Conservation (phyloP, 2,888 invertebrate genomes). For the Ormyrus rosae region DNA sequence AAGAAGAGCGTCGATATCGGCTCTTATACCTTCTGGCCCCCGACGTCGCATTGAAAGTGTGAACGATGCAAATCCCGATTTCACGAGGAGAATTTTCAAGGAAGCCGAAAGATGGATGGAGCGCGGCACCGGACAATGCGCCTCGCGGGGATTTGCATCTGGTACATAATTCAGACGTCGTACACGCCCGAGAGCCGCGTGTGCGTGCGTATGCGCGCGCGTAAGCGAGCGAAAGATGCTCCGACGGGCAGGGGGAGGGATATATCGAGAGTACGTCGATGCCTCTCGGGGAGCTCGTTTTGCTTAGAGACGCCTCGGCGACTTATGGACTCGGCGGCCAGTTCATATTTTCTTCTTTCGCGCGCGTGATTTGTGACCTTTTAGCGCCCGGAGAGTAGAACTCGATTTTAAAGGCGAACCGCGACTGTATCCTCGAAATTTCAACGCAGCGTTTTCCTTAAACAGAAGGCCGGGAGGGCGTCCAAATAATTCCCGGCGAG, state of each 20-base stretch:
- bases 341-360: too few species aligned
- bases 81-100: constrained; percentile 70
- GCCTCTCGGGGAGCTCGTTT: background rate
- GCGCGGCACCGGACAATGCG: constrained; percentile 66
- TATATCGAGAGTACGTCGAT: background rate
- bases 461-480: too few species aligned
- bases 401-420: too few species aligned
- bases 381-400: too few species aligned
- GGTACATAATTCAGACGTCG: constrained; percentile 72
- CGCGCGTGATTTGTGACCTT: too few species aligned
- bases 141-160: constrained; percentile 68
- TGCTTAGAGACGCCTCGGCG: too few species aligned
- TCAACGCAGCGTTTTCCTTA: too few species aligned
- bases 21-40: too few species aligned
- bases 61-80: constrained; percentile 69
- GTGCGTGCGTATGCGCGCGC: background rate
- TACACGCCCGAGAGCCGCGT: constrained; percentile 4
- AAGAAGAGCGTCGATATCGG: too few species aligned
- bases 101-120: constrained; percentile 69
- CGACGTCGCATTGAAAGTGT: constrained; percentile 63
- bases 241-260: background rate
- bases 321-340: too few species aligned
- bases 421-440: too few species aligned
- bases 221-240: background rate
- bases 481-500: too few species aligned